These are phyloP conservation scores for Pygoscelis antarcticus DNA, from an alignment of 2,113 vertebrate species.

Conservation along the genomic window DNA sequence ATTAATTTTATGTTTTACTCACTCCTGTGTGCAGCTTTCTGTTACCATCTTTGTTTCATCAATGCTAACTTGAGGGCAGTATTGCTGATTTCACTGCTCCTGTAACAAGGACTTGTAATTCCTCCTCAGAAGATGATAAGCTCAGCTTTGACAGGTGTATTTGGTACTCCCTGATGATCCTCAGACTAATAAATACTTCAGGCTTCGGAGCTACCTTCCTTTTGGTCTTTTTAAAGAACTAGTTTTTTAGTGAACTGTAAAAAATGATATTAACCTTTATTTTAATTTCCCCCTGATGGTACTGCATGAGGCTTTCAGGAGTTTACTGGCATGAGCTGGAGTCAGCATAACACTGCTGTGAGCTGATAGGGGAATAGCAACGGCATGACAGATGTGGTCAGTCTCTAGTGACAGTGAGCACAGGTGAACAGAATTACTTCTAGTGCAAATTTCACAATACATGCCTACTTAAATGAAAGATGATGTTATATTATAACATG, in stretches of 20 bases:
- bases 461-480: not conserved
- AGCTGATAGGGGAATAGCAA: not conserved
- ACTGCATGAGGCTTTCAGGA: not conserved
- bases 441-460: not conserved
- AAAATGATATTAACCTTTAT: constrained; percentile 69
- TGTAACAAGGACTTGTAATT: not conserved
- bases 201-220: constrained; percentile 22
- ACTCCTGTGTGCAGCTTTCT: not conserved
- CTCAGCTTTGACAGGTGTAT: not conserved
- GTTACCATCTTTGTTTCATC: not conserved
- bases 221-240: constrained; percentile 45
- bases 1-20: not conserved
- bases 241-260: constrained; percentile 59
- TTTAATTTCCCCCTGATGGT: constrained; percentile 36
- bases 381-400: not conserved
- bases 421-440: not conserved
- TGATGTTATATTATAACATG: not conserved
- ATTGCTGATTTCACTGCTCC: not conserved
- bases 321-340: not conserved
- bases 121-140: not conserved
- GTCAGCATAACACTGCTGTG: not conserved
- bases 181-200: constrained; percentile 55
- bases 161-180: not conserved
- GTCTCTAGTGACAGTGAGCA: not conserved
- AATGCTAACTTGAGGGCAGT: not conserved